Percentiles rank a stretch among this genome's conserved stretches.
phyloP scores from a whole-genome alignment of 1,140 invertebrate genomes.

The Pinna nobilis region DNA sequence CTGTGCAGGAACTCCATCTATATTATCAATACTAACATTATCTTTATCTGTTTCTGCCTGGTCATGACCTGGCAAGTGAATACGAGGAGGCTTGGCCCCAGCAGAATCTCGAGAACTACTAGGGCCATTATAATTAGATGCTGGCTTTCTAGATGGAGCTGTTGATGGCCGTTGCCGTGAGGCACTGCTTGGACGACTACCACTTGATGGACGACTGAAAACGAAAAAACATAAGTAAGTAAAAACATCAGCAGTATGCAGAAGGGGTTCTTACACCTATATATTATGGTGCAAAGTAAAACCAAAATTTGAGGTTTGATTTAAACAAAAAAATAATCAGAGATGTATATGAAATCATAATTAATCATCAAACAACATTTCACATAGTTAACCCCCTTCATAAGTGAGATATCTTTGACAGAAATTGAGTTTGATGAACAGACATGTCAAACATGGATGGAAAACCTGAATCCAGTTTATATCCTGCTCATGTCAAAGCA shows the following conservation, averaged over 20 bases:
- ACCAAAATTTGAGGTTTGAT: neutral
- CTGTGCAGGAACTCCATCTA: conserved; percentile 22
- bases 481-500: too few relatives aligned
- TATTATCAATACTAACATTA: neutral
- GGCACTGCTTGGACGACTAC: conserved; percentile 20
- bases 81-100: too few relatives aligned
- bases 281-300: too few relatives aligned
- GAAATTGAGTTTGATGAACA: too few relatives aligned
- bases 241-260: too few relatives aligned
- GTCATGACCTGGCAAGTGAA: neutral
- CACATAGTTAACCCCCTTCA: neutral
- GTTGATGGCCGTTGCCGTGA: conserved; percentile 20
- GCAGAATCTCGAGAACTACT: too few relatives aligned
- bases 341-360: neutral
- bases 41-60: neutral
- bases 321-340: neutral
- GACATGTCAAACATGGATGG: too few relatives aligned
- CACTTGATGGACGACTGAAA: conserved; percentile 32
- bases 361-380: neutral
- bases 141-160: conserved; percentile 7
- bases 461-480: too few relatives aligned
- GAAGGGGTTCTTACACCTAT: too few relatives aligned
- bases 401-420: too few relatives aligned
- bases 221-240: too few relatives aligned
- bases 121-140: too few relatives aligned